Percentiles rank a stretch among this genome's conserved stretches.
These are phyloP conservation scores for Drosophila helvetica DNA, from an alignment of 2,888 invertebrate genomes.

Conservation along the genomic window DNA sequence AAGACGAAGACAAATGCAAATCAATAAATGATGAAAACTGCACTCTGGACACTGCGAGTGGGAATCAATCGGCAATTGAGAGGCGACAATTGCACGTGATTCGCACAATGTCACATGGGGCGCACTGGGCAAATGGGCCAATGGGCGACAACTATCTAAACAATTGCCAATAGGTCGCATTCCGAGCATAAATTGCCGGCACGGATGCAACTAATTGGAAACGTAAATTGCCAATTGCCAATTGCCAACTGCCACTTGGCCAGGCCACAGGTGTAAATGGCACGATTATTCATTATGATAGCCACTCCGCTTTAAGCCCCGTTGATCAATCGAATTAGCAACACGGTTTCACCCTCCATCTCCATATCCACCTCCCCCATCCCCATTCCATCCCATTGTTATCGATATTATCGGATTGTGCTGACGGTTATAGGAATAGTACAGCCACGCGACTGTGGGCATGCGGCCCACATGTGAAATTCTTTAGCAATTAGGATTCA, in stretches of 20 bases:
- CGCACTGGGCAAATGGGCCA: conserved; percentile 12
- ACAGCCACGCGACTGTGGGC: conserved; percentile 45
- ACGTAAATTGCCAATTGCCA: conserved; percentile 65
- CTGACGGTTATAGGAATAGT: neutral
- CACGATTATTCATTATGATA: conserved; percentile 34
- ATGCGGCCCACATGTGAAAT: conserved; percentile 55
- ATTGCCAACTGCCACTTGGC: conserved; percentile 41
- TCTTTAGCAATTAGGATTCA: conserved; percentile 16
- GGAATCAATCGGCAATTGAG: conserved; percentile 52
- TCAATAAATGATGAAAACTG: neutral
- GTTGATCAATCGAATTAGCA: conserved; percentile 74
- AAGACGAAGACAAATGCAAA: neutral
- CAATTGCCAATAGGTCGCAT: conserved; percentile 36
- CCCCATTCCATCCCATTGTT: conserved; percentile 45
- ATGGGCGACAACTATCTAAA: conserved; percentile 45
- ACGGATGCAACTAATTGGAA: conserved; percentile 74
- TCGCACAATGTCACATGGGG: conserved; percentile 55
- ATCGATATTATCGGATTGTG: conserved; percentile 9
- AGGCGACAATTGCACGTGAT: conserved; percentile 56
- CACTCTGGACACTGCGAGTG: neutral
- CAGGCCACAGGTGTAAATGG: conserved; percentile 63
- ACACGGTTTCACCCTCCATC: conserved; percentile 18
- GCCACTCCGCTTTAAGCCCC: conserved; percentile 11
- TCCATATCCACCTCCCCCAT: neutral
- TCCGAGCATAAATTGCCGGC: conserved; percentile 56